Percentiles rank a stretch among this genome's conserved stretches.
Evolutionary conservation across 1,140 invertebrate species (phyloP).

Genomic region (Eriosoma lanigerum): DNA sequence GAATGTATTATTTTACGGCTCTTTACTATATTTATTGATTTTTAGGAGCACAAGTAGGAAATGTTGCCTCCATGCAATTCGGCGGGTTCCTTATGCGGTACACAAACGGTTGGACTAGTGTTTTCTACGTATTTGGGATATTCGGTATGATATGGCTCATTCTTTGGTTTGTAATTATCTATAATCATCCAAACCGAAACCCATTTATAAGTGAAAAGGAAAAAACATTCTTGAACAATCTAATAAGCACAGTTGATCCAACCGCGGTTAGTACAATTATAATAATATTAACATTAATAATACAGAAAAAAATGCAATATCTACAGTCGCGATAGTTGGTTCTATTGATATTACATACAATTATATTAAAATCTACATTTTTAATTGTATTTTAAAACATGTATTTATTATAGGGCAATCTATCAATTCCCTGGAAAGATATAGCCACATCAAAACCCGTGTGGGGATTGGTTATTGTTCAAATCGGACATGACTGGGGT

Average conservation of each 20-base stretch:
- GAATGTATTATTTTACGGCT: too few species aligned
- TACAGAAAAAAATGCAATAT: too few species aligned
- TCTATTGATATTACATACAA: not conserved
- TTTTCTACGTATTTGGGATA: conserved; percentile 64
- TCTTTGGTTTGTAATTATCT: conserved; percentile 62
- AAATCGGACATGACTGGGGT: conserved; percentile 81
- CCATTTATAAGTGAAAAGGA: conserved; percentile 71
- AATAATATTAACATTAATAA: too few species aligned
- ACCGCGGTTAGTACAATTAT: conserved; percentile 49
- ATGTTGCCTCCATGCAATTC: conserved; percentile 61
- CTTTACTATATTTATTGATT: not conserved
- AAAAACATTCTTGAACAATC: conserved; percentile 63
- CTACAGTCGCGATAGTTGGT: too few species aligned
- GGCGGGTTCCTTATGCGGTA: conserved; percentile 59
- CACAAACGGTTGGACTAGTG: conserved; percentile 61
- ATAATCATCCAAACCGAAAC: conserved; percentile 68
- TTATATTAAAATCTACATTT: not conserved
- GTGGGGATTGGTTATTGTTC: conserved; percentile 72
- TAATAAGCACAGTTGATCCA: not conserved
- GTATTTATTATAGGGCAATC: conserved; percentile 54
- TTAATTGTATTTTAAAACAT: too few species aligned
- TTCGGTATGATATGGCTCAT: conserved; percentile 59
- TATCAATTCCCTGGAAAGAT: conserved; percentile 67
- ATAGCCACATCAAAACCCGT: conserved; percentile 75
- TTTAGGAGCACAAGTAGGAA: conserved; percentile 59